Percentiles rank a stretch among this genome's conserved stretches.
Evolutionary conservation across 2,888 invertebrate genomes (phyloP).

Genomic region (Synergus gifuensis): DNA sequence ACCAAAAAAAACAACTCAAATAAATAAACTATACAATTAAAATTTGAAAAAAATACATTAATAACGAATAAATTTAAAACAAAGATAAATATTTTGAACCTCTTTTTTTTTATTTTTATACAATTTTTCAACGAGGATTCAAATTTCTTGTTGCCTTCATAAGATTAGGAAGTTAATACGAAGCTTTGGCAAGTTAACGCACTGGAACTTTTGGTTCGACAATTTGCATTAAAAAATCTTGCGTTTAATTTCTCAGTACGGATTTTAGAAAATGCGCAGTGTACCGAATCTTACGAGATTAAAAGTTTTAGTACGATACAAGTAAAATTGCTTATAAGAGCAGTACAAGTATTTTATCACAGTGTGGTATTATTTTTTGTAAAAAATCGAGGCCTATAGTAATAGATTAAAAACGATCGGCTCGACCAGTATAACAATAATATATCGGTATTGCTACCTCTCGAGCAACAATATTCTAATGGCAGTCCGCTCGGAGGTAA

Average conservation of each 20-base stretch:
- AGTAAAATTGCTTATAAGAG: constrained; percentile 39
- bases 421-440: constrained; percentile 38
- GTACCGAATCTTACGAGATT: constrained; percentile 35
- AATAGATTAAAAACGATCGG: constrained; percentile 33
- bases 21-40: constrained; percentile 6
- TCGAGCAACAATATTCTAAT: constrained; percentile 54
- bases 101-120: constrained; percentile 16
- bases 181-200: constrained; percentile 63
- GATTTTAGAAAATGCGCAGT: constrained; percentile 13
- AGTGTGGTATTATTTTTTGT: constrained; percentile 55
- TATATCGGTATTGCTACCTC: constrained; percentile 31
- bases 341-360: constrained; percentile 53
- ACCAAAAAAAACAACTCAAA: not conserved
- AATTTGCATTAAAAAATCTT: constrained; percentile 30
- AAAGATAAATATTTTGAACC: not conserved
- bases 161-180: constrained; percentile 46
- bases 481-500: constrained; percentile 64
- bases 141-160: constrained; percentile 17
- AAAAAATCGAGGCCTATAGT: constrained; percentile 50
- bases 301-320: constrained; percentile 35
- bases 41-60: not conserved
- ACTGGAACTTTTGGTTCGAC: constrained; percentile 56
- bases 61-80: constrained; percentile 7
- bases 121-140: not conserved
- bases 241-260: constrained; percentile 21